Evolutionary conservation across 2,888 invertebrate genomes (phyloP), one percentile per base, ranked within the genome.

Genomic region (Hirtodrosophila cameraria): DNA sequence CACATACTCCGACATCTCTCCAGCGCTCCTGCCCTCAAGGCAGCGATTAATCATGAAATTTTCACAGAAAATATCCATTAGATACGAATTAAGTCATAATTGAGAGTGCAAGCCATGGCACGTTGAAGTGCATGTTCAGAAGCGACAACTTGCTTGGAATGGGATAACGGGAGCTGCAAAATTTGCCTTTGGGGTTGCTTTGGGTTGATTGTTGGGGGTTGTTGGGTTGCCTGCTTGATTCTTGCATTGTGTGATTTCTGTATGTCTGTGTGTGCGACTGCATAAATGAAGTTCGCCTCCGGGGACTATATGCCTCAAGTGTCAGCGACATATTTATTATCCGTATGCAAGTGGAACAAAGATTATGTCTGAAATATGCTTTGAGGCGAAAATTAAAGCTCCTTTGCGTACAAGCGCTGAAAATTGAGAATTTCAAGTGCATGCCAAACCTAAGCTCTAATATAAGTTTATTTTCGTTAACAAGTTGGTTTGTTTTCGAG

Each of bases 51-150:
- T 82, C 85, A 82, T 75, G 85, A 72, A 82, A 81, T 83, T 82
- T 72, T 81, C 78, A 71, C 82, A 83, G 80, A 87, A 88, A 77
- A 81, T 88, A 70, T 68, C 88, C 87, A 84, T 87, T 87, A 88
- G 86, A 84, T 78, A 76, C 76, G 88, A 87, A 87, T 87, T 88
- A 87, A 87, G 88, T 78, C 86, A 88, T 87, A 88, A 87, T 88
- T 87, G 88, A 84, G 88, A 86, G 81, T 84, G 72, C 74, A 77
- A 46, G 65, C 71, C 61, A 67, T 62, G 68, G 71, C 83, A 75
- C 65, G 64, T 46, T 71, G 73, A 75, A 81, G 79, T 78, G 87
- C 80, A 83, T 59, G 73, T 54, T 43, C 41, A 18, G 8, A n/a
- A n/a, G n/a, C n/a, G 7, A 35, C 12, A 41, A 18, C 35, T 36